These are phyloP conservation scores for Cryptoblepharus egeriae DNA, from an alignment of 2,797 vertebrate species.

Conservation along the genomic window DNA sequence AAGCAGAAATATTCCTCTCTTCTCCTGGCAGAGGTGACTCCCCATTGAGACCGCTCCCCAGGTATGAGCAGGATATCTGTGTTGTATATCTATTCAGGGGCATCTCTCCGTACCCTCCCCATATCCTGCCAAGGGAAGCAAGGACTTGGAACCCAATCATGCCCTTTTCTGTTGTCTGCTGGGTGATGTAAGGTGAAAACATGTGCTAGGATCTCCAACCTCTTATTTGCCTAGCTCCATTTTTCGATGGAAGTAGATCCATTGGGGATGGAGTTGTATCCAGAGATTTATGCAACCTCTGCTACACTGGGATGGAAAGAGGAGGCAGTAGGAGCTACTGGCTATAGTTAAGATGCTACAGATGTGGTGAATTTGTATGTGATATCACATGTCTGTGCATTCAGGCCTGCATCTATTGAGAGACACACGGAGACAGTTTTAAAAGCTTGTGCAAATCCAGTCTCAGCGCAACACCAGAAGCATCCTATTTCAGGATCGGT, in stretches of 20 bases:
- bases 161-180: no score
- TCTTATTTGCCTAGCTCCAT: not conserved
- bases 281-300: not conserved
- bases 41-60: not conserved
- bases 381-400: not conserved
- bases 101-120: no score
- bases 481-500: not conserved
- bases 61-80: not conserved
- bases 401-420: not conserved
- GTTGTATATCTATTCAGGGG: no score
- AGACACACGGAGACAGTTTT: no score
- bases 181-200: no score
- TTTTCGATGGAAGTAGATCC: not conserved
- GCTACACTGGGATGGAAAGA: not conserved
- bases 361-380: not conserved
- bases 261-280: not conserved
- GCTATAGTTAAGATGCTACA: not conserved
- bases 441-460: not conserved
- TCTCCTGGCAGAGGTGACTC: not conserved
- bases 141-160: not conserved
- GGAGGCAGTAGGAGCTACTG: not conserved
- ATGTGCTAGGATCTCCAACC: not conserved
- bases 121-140: not conserved
- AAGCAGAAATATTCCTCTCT: not conserved
- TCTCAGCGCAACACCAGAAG: not conserved